Evolutionary conservation across 92 coral and sea anemone genomes (phyloP).

Genomic region (Paragorgia papillata): DNA sequence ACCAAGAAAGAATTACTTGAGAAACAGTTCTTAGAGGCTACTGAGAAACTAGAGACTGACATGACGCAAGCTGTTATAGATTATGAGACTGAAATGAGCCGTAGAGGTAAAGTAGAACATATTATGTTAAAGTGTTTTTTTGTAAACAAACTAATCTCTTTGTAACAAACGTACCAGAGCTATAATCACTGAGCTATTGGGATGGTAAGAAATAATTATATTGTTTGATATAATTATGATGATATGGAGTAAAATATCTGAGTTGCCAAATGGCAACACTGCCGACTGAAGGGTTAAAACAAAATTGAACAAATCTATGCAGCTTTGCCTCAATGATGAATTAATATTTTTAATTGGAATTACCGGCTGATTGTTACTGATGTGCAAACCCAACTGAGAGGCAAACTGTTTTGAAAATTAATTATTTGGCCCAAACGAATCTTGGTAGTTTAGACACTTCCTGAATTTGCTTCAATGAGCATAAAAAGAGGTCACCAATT

Average conservation of each 20-base stretch:
- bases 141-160: background rate
- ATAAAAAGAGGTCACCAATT: no score
- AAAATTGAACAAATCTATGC: no score
- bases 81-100: slow-evolving; percentile 83
- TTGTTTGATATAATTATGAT: no score
- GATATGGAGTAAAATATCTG: no score
- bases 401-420: background rate
- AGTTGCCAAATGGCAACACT: background rate
- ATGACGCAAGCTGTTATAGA: slow-evolving; percentile 89
- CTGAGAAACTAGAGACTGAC: slow-evolving; percentile 81
- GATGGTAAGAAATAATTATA: no score
- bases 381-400: slow-evolving; percentile 1
- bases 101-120: slow-evolving; percentile 66
- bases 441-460: no score
- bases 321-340: no score
- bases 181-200: no score
- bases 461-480: no score
- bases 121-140: background rate
- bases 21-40: slow-evolving; percentile 83
- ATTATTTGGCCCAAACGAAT: no score
- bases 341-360: slow-evolving; percentile 40
- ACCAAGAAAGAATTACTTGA: slow-evolving; percentile 76
- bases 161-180: background rate
- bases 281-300: background rate
- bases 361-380: slow-evolving; percentile 35